Evolutionary conservation across 2,797 vertebrate species (phyloP).

Genomic region (Acrossocheilus fasciatus): DNA sequence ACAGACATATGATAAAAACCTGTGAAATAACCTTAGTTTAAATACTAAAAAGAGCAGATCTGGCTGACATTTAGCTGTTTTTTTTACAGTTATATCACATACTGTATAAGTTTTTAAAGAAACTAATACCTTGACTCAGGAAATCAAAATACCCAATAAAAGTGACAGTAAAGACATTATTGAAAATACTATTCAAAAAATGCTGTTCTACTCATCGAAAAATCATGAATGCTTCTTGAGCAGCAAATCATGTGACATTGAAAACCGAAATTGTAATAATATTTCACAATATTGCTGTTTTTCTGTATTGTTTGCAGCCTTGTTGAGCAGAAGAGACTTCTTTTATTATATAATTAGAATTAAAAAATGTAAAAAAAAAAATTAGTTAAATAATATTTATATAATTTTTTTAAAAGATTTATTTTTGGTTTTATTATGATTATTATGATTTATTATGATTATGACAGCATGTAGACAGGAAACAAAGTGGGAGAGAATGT

Average conservation of each 20-base stretch:
- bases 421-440: neutral
- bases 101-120: too few relatives aligned
- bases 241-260: neutral
- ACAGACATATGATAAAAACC: neutral
- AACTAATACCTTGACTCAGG: neutral
- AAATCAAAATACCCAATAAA: neutral
- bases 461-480: neutral
- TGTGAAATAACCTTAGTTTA: neutral
- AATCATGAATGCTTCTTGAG: neutral
- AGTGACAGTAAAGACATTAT: neutral
- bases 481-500: too few relatives aligned
- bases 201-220: too few relatives aligned
- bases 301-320: neutral
- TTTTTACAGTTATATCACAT: too few relatives aligned
- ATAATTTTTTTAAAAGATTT: neutral
- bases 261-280: neutral
- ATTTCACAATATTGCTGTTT: neutral
- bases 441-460: too few relatives aligned
- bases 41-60: neutral
- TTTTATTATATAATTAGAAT: neutral
- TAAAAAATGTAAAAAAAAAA: neutral
- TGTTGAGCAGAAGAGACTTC: neutral
- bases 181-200: neutral
- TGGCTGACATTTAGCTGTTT: neutral
- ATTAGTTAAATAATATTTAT: neutral